Evolutionary conservation across 2,888 invertebrate genomes (phyloP), one percentile per base, ranked within the genome.

Genomic region (Sceliomorpha sp.): DNA sequence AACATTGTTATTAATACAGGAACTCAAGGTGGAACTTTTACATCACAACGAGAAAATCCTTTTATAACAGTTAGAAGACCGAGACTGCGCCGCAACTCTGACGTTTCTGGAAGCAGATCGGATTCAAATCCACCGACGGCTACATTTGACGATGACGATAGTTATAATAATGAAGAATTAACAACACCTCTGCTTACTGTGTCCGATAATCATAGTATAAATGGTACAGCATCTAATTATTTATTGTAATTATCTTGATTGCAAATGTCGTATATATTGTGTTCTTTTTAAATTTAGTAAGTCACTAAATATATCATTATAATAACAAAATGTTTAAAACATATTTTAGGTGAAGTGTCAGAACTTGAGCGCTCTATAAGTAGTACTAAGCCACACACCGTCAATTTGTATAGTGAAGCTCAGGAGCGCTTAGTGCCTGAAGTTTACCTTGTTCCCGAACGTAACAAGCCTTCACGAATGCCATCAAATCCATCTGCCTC

Each of bases 21-120:
- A 39, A 88, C 80, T 2, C 90, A 92, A 88, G 92, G 92, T 44
- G 94, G 94, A 51, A 94, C 94, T n/a, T 94, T 94, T 80, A 89
- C 89, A 51, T 88, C 89, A 64, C 92, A 92, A 80, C 85, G 89
- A 0, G 92, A 92, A 82, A 92, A 92, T 86, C 92, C 92, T 27
- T 91, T 92, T 78, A 9, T 51, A 2, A 55, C 64, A 36, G 45
- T 13, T 15, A 58, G 74, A 9, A 75, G 80, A 31, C 50, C 70
- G n/a, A 75, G 71, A 14, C 45, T 59, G 7, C 75, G 81, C 37
- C 76, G 73, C 8, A 72, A 73, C 58, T 77, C 70, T 1, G 74
- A 75, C 26, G 48, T 51, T 10, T 82, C 80, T 1, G 78, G 59
- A 17, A 83, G 63, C 36, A 81, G 81, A 24, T 79, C 77, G 4